Evolutionary conservation across 2,113 vertebrate genomes (phyloP), one percentile per base, ranked within the genome.

Genomic region (Cephalopholis sonnerati): DNA sequence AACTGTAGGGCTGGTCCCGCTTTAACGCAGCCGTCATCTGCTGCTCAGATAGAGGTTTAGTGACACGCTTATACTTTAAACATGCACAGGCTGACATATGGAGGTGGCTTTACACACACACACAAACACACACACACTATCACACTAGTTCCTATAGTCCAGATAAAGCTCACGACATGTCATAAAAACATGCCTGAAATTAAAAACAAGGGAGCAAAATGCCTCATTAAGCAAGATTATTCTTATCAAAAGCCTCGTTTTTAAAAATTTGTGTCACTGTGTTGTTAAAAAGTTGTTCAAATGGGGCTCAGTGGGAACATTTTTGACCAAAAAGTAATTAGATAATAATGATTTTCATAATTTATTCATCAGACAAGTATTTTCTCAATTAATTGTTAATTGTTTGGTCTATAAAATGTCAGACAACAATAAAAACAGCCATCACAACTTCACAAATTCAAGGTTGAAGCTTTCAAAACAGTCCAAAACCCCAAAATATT

Each of bases 1-100:
- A 94, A 87, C 94, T 89, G 72, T 84, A 77, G 72, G 83, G 85
- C 88, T 89, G 89, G 76, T 83, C 85, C 83, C 71, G 36, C 48
- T 77, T 63, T 62, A 24, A n/a, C 27, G 7, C 87, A 91, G 83
- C 82, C 65, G 70, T 88, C 93, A 89, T 75, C 92, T 91, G 92
- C 90, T 91, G 87, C 82, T 91, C 77, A 88, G 80, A 77, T 46
- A n/a, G 13, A 16, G 51, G 10, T 79, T 89, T 79, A 88, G 72
- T 85, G 89, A 90, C 87, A 91, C 74, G 4, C 50, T 76, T 68
- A 63, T 51, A 79, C 69, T 54, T 50, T 55, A 12, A 59, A 72
- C 57, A 75, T 51, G 36, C 67, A 73, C 77, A 81, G 67, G 36
- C 71, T 51, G 70, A 87, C 88, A 90, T 81, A 81, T 82, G 76